Conservation (phyloP, 2,888 invertebrate genomes). For the Myopa testacea region DNA sequence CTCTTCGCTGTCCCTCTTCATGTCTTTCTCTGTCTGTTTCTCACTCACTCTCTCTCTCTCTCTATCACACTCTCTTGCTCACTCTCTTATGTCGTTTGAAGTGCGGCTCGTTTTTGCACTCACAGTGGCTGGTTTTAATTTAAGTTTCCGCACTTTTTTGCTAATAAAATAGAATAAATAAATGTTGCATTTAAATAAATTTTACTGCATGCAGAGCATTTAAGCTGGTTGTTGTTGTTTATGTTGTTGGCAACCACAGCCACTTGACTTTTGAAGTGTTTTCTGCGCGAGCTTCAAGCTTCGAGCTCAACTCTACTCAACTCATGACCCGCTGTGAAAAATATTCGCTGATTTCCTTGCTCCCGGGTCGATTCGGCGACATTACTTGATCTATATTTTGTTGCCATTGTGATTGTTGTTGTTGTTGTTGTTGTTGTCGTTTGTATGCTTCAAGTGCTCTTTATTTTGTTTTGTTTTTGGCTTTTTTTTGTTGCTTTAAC, state of each 20-base stretch:
- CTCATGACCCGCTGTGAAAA: constrained; percentile 27
- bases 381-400: constrained; percentile 26
- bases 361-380: not conserved
- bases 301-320: constrained; percentile 15
- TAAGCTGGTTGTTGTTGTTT: constrained; percentile 21
- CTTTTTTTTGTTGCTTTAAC: too few relatives aligned
- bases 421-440: not conserved
- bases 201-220: constrained; percentile 21
- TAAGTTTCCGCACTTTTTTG: constrained; percentile 32
- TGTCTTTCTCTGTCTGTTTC: not conserved
- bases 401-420: constrained; percentile 11
- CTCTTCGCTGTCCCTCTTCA: not conserved
- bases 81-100: not conserved
- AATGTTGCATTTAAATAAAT: constrained; percentile 35
- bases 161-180: constrained; percentile 33
- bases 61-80: not conserved
- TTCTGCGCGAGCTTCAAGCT: constrained; percentile 17
- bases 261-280: constrained; percentile 46
- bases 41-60: not conserved
- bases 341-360: not conserved
- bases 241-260: constrained; percentile 40
- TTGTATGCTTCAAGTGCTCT: not conserved
- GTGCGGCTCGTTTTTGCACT: not conserved
- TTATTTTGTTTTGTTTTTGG: too few relatives aligned
- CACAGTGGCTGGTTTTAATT: constrained; percentile 10